Percentiles rank a stretch among this genome's conserved stretches.
phyloP scores from a whole-genome alignment of 2,113 vertebrate genomes.

The Petroica traversi region DNA sequence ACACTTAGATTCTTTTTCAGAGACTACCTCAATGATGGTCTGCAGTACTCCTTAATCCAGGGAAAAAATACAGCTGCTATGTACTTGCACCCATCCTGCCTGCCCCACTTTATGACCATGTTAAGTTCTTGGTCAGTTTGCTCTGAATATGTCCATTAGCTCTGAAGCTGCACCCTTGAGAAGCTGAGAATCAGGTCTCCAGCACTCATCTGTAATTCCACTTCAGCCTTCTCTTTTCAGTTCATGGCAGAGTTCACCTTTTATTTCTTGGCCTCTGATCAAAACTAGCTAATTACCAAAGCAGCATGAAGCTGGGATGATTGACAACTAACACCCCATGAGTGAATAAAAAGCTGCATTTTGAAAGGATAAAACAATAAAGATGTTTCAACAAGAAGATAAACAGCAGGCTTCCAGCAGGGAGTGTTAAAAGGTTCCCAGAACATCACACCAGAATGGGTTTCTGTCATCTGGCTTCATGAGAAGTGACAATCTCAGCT shows the following conservation, averaged over 20 bases:
- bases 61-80: background rate
- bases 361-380: constrained; percentile 4
- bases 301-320: background rate
- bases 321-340: background rate
- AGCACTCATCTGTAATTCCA: background rate
- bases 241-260: background rate
- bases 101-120: rapidly evolving
- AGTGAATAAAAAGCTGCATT: background rate
- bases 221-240: background rate
- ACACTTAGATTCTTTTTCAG: background rate
- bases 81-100: background rate
- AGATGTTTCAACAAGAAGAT: background rate
- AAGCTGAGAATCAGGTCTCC: background rate
- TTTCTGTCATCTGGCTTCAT: background rate
- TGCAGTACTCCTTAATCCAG: background rate
- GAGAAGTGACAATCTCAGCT: background rate
- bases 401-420: background rate
- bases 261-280: background rate
- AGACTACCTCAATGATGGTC: background rate
- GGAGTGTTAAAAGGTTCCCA: background rate
- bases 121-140: background rate
- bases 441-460: background rate
- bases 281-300: background rate
- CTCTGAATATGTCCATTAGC: background rate
- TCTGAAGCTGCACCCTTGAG: background rate